phyloP scores from a whole-genome alignment of 2,797 vertebrate genomes.

The Malurus leucopterus region DNA sequence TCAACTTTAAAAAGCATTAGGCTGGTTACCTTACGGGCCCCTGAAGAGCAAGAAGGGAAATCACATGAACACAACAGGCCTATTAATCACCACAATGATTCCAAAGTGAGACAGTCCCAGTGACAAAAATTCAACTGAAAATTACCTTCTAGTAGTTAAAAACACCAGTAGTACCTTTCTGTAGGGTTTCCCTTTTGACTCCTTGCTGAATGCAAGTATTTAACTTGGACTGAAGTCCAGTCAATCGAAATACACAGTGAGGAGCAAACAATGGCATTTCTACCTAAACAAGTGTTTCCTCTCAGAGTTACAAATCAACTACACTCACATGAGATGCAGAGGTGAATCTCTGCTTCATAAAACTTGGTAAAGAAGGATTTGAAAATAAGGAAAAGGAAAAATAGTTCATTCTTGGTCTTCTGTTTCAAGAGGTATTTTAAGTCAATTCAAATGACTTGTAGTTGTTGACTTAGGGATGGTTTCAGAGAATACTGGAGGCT shows the following conservation, averaged over 20 bases:
- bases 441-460: neutral
- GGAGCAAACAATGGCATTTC: neutral
- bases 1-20: conserved; percentile 68
- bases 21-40: conserved; percentile 63
- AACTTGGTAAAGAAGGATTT: neutral
- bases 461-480: neutral
- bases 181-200: neutral
- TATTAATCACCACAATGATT: conserved; percentile 69
- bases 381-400: neutral
- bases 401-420: neutral
- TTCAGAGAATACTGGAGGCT: neutral
- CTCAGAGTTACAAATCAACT: neutral
- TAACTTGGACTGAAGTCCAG: neutral
- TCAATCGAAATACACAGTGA: neutral
- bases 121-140: conserved; percentile 22
- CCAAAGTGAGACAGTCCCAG: conserved; percentile 40
- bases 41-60: conserved; percentile 62
- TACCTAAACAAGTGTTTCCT: neutral
- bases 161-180: neutral
- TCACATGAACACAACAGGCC: conserved; percentile 57
- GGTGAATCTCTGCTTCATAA: rapidly evolving
- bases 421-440: neutral
- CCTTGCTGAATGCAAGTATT: neutral
- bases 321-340: neutral
- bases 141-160: neutral